phyloP scores from a whole-genome alignment of 2,113 vertebrate genomes.

The Tetraodon nigroviridis region DNA sequence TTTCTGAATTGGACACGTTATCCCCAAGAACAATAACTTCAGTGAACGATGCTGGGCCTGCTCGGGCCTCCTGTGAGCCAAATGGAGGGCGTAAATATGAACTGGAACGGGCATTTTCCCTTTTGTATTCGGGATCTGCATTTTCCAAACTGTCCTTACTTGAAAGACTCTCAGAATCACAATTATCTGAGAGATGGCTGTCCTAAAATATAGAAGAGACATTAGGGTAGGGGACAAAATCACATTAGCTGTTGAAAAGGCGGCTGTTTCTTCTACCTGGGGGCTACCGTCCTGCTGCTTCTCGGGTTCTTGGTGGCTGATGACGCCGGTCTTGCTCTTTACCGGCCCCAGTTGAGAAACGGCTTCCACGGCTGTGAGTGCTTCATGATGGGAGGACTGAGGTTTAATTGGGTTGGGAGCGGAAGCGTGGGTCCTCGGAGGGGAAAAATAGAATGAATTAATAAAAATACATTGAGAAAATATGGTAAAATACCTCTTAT shows the following conservation, averaged over 20 bases:
- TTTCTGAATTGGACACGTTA: slow-evolving; percentile 45
- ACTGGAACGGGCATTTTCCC: slow-evolving; percentile 37
- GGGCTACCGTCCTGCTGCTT: slow-evolving; percentile 63
- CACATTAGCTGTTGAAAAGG: too few species aligned
- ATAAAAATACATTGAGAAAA: not conserved
- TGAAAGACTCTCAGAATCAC: slow-evolving; percentile 79
- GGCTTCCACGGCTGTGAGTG: slow-evolving; percentile 60
- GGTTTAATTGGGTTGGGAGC: slow-evolving; percentile 63
- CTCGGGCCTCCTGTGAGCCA: slow-evolving; percentile 52
- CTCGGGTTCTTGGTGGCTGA: slow-evolving; percentile 65
- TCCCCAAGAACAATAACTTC: slow-evolving; percentile 59
- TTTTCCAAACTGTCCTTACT: slow-evolving; percentile 89
- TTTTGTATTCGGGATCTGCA: slow-evolving; percentile 64
- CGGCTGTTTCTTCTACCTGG: slow-evolving; percentile 44
- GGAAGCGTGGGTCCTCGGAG: slow-evolving; percentile 70
- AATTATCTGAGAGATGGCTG: slow-evolving; percentile 70
- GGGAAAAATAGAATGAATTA: not conserved
- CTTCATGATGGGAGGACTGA: slow-evolving; percentile 55
- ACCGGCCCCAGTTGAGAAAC: slow-evolving; percentile 70
- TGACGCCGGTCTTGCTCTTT: slow-evolving; percentile 50
- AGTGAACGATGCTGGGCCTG: slow-evolving; percentile 52
- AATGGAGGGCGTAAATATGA: slow-evolving; percentile 35
- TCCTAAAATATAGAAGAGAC: slow-evolving; percentile 72
- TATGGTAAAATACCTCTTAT: not conserved
- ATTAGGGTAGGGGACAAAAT: too few species aligned